Evolutionary conservation across 2,888 invertebrate species (phyloP).

Genomic region (Palloptera scutellata): DNA sequence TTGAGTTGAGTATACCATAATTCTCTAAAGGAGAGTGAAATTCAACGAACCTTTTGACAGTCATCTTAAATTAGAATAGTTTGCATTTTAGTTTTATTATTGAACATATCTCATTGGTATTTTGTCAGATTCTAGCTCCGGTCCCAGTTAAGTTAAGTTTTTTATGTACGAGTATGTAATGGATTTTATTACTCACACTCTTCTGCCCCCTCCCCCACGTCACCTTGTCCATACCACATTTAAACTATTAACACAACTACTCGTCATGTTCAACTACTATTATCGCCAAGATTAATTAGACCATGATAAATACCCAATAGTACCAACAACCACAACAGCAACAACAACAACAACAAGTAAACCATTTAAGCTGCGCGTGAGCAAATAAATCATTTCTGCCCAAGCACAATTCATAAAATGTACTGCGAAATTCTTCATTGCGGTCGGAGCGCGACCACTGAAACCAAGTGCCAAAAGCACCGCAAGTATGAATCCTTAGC

Average conservation of each 20-base stretch:
- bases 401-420: conserved; percentile 14
- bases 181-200: not conserved
- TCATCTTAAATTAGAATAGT: too few species aligned
- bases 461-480: conserved; percentile 58
- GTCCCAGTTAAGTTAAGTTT: too few species aligned
- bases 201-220: not conserved
- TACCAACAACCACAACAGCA: conserved; percentile 26
- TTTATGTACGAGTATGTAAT: too few species aligned
- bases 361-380: conserved; percentile 53
- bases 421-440: conserved; percentile 16
- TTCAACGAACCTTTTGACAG: too few species aligned
- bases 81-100: too few species aligned
- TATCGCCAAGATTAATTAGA: conserved; percentile 46
- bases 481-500: conserved; percentile 47
- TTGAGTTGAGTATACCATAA: too few species aligned
- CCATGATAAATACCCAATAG: conserved; percentile 42
- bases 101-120: too few species aligned
- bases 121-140: too few species aligned
- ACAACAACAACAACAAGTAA: conserved; percentile 24
- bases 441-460: conserved; percentile 1
- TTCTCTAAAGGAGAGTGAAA: too few species aligned
- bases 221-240: conserved; percentile 25
- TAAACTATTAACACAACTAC: conserved; percentile 30
- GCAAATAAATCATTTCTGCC: conserved; percentile 61
- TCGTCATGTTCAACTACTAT: conserved; percentile 28